Evolutionary conservation across 2,888 invertebrate genomes (phyloP), one percentile per base, ranked within the genome.

Genomic region (Synergus gifuensis): DNA sequence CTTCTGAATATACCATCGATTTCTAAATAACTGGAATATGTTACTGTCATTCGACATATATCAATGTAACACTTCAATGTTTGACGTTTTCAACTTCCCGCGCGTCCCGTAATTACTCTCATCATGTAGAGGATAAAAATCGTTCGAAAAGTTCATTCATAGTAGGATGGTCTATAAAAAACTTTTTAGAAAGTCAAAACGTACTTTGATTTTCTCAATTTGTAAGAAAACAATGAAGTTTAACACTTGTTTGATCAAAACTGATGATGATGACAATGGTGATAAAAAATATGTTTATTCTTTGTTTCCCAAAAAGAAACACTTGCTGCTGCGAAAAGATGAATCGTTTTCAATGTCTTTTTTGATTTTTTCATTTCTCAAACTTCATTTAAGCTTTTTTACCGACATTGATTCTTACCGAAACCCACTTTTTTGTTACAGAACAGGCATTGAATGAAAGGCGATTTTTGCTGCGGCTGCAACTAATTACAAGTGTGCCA

Each of bases 1-100:
- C 67, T 22, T 40, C 63, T 28, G 60, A 60, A 22, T 60, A 11
- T 60, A 54, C 54, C 54, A n/a, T 54, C 54, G 54, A 54, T 54
- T 54, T 54, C 54, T n/a, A 54, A 54, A 36, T 36, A 36, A 54
- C 54, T 54, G n/a, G 54, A 54, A n/a, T 9, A 54, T 54, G n/a
- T 54, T 54, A 54, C 54, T 54, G 54, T 54, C 54, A 54, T 54
- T 54, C n/a, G 44, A 44, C 54, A n/a, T n/a, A 18, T 14, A n/a
- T 54, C 54, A 54, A 54, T n/a, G 54, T 54, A n/a, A 54, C 54
- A 44, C n/a, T n/a, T 9, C 9, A 8, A 8, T 54, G 54, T 54
- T 54, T 54, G 54, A n/a, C 54, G 8, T 54, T 54, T 1, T 14
- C 54, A n/a, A 54, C n/a, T 9, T 54, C 54, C 49, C n/a, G 7